Conservation (phyloP, 2,113 vertebrate genomes). For the Silurus glanis region DNA sequence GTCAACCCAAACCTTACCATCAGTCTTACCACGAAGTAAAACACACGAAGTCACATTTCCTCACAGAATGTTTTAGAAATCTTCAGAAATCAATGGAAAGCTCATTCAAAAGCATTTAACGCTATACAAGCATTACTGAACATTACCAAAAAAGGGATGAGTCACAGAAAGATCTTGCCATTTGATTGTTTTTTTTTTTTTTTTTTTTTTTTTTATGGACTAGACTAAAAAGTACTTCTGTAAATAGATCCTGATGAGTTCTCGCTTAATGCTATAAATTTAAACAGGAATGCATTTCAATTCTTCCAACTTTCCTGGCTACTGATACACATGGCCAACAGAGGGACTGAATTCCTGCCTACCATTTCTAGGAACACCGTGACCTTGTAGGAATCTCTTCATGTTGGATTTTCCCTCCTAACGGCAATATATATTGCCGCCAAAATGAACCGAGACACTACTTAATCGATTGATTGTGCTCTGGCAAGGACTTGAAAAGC, state of each 20-base stretch:
- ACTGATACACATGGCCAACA: neutral
- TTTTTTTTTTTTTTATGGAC: neutral
- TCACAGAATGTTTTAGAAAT: constrained; percentile 2
- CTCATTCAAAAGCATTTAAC: constrained; percentile 1
- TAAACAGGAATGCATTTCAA: neutral
- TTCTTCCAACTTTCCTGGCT: neutral
- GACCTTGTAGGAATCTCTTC: neutral
- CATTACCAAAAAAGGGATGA: neutral
- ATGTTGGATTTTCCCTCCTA: neutral
- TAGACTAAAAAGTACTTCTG: neutral
- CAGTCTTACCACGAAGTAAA: constrained; percentile 35
- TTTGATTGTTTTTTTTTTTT: neutral
- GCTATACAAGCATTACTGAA: constrained; percentile 31
- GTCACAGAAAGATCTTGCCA: neutral
- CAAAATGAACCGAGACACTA: constrained; percentile 12
- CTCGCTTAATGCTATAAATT: neutral
- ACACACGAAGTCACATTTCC: constrained; percentile 15
- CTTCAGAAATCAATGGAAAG: neutral
- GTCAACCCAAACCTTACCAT: constrained; percentile 5
- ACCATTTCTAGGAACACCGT: neutral
- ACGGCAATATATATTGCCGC: neutral
- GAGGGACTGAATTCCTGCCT: neutral
- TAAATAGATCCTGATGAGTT: neutral
- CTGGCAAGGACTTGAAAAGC: constrained; percentile 1
- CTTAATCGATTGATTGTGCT: constrained; percentile 39